phyloP scores from a whole-genome alignment of 2,113 vertebrate species.

The Bubalus kerabau region DNA sequence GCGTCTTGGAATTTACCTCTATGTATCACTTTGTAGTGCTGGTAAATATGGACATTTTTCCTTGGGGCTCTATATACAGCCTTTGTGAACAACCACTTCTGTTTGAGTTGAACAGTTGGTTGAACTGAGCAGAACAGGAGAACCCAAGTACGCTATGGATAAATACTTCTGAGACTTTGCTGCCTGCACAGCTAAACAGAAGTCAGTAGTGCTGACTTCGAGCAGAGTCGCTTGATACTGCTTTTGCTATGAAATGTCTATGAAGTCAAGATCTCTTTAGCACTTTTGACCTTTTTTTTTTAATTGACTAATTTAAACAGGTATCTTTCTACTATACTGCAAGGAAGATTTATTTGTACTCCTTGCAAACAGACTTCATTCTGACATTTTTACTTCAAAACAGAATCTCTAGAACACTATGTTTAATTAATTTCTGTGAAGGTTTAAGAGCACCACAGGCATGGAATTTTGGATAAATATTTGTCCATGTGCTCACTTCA shows the following conservation, averaged over 20 bases:
- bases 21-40: not conserved
- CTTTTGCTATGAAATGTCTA: not conserved
- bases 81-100: not conserved
- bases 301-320: not conserved
- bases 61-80: not conserved
- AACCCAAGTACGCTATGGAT: not conserved
- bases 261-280: not conserved
- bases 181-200: not conserved
- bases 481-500: not conserved
- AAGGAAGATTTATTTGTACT: not conserved
- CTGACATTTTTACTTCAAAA: constrained; percentile 29
- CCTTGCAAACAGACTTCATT: constrained; percentile 37
- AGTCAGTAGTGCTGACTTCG: not conserved
- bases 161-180: not conserved
- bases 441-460: not conserved
- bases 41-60: constrained; percentile 1
- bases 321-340: not conserved
- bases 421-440: constrained; percentile 48
- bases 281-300: not conserved
- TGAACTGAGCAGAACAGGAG: not conserved
- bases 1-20: not conserved
- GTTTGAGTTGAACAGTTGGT: not conserved
- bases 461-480: constrained; percentile 3
- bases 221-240: not conserved
- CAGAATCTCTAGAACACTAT: constrained; percentile 18